Conservation (phyloP, 2,888 invertebrate genomes). For the Dasypolia templi region DNA sequence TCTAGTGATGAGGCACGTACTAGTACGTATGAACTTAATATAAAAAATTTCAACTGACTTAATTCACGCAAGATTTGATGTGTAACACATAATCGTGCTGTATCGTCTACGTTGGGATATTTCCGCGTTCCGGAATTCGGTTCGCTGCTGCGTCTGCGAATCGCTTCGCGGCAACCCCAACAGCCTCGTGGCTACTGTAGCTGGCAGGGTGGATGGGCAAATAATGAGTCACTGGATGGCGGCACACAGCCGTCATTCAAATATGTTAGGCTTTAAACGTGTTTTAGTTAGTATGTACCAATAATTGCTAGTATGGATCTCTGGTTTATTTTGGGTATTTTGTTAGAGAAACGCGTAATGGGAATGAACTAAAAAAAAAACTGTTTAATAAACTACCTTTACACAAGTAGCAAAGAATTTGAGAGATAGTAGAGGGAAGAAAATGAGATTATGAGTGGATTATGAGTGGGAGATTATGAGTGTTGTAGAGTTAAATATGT, state of each 20-base stretch:
- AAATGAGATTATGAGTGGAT: background rate
- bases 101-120: background rate
- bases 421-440: background rate
- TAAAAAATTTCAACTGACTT: conserved; percentile 7
- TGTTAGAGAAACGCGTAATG: background rate
- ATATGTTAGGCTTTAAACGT: no score
- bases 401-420: background rate
- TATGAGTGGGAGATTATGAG: background rate
- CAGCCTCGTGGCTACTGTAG: no score
- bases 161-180: no score
- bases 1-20: conserved; percentile 31
- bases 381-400: background rate
- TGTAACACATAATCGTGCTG: background rate
- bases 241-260: no score
- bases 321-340: no score
- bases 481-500: background rate
- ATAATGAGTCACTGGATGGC: no score
- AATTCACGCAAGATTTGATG: background rate
- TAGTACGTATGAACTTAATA: conserved; percentile 14
- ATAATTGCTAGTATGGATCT: no score
- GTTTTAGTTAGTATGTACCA: no score
- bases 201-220: no score
- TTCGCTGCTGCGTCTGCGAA: no score
- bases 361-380: background rate
- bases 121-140: no score